Evolutionary conservation across 2,797 vertebrate species (phyloP).

Genomic region (Bradypodion pumilum): DNA sequence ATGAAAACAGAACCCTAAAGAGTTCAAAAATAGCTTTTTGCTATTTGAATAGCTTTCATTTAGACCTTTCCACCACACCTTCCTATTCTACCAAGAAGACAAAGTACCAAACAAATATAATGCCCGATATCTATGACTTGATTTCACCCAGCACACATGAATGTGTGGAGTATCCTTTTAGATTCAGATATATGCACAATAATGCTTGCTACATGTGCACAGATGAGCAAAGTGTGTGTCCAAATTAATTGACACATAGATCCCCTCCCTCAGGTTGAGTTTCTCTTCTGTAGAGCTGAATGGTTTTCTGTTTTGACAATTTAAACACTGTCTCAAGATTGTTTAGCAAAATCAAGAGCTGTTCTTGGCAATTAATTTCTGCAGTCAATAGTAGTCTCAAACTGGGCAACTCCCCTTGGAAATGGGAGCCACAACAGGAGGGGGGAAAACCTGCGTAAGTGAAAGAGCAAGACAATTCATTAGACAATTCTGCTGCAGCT

Average conservation of each 20-base stretch:
- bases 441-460: conserved; percentile 64
- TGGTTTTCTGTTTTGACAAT: conserved; percentile 74
- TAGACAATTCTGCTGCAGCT: conserved; percentile 79
- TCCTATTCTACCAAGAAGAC: conserved; percentile 56
- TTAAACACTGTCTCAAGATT: conserved; percentile 66
- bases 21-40: conserved; percentile 62
- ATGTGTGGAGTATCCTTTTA: not conserved
- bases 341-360: conserved; percentile 72
- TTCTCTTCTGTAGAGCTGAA: conserved; percentile 63
- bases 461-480: conserved; percentile 85
- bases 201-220: not conserved
- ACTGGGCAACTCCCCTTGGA: conserved; percentile 75
- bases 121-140: conserved; percentile 1
- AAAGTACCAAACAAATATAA: conserved; percentile 59
- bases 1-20: conserved; percentile 53
- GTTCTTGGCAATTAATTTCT: conserved; percentile 76
- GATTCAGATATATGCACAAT: not conserved
- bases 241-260: not conserved
- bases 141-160: not conserved
- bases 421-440: conserved; percentile 65
- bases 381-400: conserved; percentile 73
- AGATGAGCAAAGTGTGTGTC: conserved; percentile 7
- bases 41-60: conserved; percentile 62
- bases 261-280: conserved; percentile 30
- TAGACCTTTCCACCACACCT: conserved; percentile 57